A percentile compares a stretch with the other conserved stretches of the same genome.
These are phyloP conservation scores for Spodoptera litura DNA, from an alignment of 1,140 invertebrate genomes.

Conservation along the genomic window DNA sequence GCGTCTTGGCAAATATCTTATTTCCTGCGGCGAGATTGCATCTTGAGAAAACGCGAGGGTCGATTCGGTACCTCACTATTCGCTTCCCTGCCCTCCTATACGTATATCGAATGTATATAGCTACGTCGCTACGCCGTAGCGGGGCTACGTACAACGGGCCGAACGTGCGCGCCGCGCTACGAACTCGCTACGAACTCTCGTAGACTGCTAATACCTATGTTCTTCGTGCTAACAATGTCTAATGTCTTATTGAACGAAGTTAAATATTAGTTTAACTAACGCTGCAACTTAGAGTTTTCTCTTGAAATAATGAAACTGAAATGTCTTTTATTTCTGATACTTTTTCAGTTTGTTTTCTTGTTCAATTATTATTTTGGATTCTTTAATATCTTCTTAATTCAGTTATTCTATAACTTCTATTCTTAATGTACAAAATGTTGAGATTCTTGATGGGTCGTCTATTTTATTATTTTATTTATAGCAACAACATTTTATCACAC, in stretches of 20 bases:
- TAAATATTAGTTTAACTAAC: slow-evolving; percentile 13
- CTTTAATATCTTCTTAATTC: too few relatives aligned
- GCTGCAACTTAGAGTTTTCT: neutral
- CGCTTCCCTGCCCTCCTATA: slow-evolving; percentile 66
- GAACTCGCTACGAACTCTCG: slow-evolving; percentile 46
- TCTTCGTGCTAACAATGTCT: slow-evolving; percentile 33
- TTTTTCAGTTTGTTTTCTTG: neutral
- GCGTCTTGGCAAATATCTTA: slow-evolving; percentile 86
- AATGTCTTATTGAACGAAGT: slow-evolving; percentile 39
- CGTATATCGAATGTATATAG: slow-evolving; percentile 42
- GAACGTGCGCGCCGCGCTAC: slow-evolving; percentile 28
- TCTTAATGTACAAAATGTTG: too few relatives aligned
- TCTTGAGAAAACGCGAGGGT: slow-evolving; percentile 85
- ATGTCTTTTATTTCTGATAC: too few relatives aligned
- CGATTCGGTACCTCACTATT: slow-evolving; percentile 77
- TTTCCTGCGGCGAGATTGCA: slow-evolving; percentile 86
- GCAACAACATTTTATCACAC: too few relatives aligned
- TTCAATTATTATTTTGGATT: too few relatives aligned
- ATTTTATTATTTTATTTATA: too few relatives aligned
- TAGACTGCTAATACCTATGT: slow-evolving; percentile 41
- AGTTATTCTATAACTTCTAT: too few relatives aligned
- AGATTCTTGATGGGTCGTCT: too few relatives aligned
- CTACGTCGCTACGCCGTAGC: slow-evolving; percentile 46
- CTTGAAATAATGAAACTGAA: slow-evolving; percentile 2
- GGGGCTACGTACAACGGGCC: slow-evolving; percentile 5